Percentiles rank a stretch among this genome's conserved stretches.
Conservation (phyloP, 2,888 invertebrate species). For the Merodon equestris region DNA sequence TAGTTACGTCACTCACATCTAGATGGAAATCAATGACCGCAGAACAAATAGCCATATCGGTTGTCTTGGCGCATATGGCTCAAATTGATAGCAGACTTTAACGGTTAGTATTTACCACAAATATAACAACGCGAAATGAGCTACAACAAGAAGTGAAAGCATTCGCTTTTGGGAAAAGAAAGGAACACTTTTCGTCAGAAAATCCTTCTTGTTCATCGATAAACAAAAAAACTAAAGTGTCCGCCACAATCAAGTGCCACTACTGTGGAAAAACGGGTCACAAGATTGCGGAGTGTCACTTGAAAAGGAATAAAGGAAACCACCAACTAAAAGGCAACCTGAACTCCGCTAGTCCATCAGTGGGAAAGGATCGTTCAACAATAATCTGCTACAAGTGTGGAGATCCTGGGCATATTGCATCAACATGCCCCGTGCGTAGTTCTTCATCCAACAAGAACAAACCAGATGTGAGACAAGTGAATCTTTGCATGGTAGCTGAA, state of each 20-base stretch:
- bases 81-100: conserved; percentile 49
- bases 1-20: conserved; percentile 1
- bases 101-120: conserved; percentile 49
- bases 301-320: conserved; percentile 22
- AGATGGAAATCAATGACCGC: conserved; percentile 43
- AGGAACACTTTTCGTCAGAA: not conserved
- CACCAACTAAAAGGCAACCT: conserved; percentile 2
- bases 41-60: conserved; percentile 44
- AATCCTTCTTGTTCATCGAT: not conserved
- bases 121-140: conserved; percentile 35
- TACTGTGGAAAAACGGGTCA: conserved; percentile 58
- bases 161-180: conserved; percentile 3
- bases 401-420: conserved; percentile 50
- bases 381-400: too few relatives aligned
- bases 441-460: conserved; percentile 30
- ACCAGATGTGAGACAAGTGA: conserved; percentile 47
- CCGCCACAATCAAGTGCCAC: conserved; percentile 36
- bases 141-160: conserved; percentile 25
- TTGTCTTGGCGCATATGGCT: conserved; percentile 38
- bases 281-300: conserved; percentile 45
- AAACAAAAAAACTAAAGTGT: conserved; percentile 2
- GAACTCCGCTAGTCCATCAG: not conserved
- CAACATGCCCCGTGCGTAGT: conserved; percentile 25
- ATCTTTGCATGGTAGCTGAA: conserved; percentile 53
- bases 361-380: too few relatives aligned